These are phyloP conservation scores for Cyprinodon tularosa DNA, from an alignment of 2,113 vertebrate genomes.

Conservation along the genomic window DNA sequence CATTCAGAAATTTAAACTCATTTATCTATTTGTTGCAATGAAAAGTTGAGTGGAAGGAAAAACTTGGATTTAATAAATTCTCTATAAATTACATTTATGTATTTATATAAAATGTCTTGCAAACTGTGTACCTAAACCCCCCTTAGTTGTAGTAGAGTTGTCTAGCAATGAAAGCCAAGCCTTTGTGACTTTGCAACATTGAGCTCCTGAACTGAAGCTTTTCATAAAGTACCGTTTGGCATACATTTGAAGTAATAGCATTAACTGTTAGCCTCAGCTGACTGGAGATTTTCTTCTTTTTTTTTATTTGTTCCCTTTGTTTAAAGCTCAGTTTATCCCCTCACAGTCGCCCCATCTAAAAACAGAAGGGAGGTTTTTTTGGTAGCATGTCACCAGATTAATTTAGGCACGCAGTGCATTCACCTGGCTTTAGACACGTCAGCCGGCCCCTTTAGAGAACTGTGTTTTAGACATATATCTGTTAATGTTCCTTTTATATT, in stretches of 20 bases:
- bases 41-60: background rate
- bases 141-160: too few species aligned
- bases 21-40: too few species aligned
- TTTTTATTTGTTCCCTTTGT: background rate
- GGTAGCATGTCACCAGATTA: background rate
- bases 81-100: too few species aligned
- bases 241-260: conserved; percentile 3
- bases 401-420: background rate
- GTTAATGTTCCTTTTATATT: background rate
- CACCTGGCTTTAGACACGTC: conserved; percentile 10
- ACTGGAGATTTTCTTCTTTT: background rate
- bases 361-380: background rate
- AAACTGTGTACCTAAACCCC: too few species aligned
- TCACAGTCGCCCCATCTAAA: background rate
- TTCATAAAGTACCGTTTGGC: conserved; percentile 8
- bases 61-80: background rate
- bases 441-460: background rate
- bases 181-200: background rate
- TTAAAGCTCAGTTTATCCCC: background rate
- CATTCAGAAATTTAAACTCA: too few species aligned
- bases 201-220: background rate
- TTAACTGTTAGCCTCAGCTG: background rate
- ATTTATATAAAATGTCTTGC: too few species aligned
- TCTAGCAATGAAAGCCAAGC: background rate
- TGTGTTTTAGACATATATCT: background rate